Evolutionary conservation across 2,113 vertebrate genomes (phyloP), one percentile per base, ranked within the genome.

Genomic region (Cochlearius cochlearius): DNA sequence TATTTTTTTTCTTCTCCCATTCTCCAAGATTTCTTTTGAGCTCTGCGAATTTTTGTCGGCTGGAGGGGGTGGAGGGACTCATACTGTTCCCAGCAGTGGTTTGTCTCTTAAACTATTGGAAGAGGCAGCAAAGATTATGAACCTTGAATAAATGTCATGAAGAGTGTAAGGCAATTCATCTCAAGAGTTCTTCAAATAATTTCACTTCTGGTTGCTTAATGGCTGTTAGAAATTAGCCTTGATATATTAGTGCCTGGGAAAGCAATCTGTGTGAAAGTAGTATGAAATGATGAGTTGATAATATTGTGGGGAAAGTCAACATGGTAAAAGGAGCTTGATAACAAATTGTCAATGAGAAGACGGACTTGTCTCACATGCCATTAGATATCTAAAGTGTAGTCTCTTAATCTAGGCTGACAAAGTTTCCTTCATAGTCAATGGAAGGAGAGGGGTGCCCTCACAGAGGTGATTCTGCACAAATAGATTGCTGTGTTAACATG

Each of bases 181-280:
- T 88, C 71, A 72, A 71, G 85, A 87, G 25, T 58, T 95, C 69
- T 91, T 94, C 49, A 92, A 95, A 74, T 84, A 73, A 86, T 91
- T 96, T 88, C 18, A 82, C 74, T 94, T 43, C 53, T 73, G 23
- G 3, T 86, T 64, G 69, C 36, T 68, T 92, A 93, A 77, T 86
- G 64, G 26, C 56, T 89, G 56, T 52, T 89, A 71, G 68, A 91
- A 95, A 78, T 86, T 63, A 78, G 34, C 45, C 68, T 81, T 78
- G 76, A 63, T 91, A 25, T 52, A 76, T 78, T 75, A 81, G 10
- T 47, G 29, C 52, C 86, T 78, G 73, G 36, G 73, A 75, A 92
- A 30, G 36, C 43, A 89, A 36, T 74, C 64, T 81, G 1, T 67
- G 32, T 55, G 52, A 84, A 73, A 80, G 26, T 39, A 59, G 39